Conservation (phyloP, 2,113 vertebrate genomes). For the Leucopternis melanops region DNA sequence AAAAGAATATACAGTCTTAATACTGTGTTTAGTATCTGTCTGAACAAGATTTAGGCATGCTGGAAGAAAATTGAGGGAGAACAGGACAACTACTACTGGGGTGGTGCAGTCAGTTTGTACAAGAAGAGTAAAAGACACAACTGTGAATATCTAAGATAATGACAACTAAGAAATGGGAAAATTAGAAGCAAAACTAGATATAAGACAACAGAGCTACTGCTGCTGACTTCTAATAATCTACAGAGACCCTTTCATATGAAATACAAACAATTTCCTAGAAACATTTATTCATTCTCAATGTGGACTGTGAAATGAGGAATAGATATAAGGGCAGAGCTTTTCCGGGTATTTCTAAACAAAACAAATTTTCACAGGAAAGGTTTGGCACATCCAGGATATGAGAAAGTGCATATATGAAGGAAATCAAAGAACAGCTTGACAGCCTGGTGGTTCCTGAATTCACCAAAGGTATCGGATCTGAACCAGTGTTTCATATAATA, state of each 20-base stretch:
- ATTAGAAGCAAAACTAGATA: neutral
- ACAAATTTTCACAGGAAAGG: accelerated
- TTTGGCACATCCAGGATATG: neutral
- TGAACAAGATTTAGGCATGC: neutral
- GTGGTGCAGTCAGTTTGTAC: neutral
- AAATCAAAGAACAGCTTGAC: neutral
- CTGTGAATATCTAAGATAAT: neutral
- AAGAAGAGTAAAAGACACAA: neutral
- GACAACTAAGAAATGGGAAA: neutral
- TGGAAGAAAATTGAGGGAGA: neutral
- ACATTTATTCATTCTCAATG: neutral
- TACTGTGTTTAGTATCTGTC: neutral
- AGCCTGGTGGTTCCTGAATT: neutral
- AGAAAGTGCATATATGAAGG: neutral
- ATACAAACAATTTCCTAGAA: neutral
- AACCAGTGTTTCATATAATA: neutral
- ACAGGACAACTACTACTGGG: neutral
- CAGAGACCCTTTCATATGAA: neutral
- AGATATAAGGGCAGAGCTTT: neutral
- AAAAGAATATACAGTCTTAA: neutral
- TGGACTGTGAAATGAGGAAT: neutral
- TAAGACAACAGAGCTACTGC: neutral
- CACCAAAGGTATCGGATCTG: neutral
- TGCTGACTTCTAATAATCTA: neutral
- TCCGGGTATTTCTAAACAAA: neutral